phyloP scores from a whole-genome alignment of 2,797 vertebrate genomes.

The Microctenopoma lineatum region DNA sequence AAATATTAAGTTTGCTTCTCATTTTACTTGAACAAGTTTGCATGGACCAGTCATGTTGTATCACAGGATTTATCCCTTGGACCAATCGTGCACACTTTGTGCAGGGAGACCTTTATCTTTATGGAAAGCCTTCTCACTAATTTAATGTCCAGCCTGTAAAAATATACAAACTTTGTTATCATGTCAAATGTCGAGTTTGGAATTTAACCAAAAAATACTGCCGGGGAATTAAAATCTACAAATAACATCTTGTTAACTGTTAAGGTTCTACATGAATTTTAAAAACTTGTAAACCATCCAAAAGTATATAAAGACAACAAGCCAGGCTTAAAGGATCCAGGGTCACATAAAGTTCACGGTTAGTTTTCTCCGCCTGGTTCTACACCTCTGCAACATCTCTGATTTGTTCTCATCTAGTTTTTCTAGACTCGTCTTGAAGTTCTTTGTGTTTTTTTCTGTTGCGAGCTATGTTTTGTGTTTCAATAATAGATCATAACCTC shows the following conservation, averaged over 20 bases:
- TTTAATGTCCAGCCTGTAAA: neutral
- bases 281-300: neutral
- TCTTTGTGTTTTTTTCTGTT: no score
- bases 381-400: neutral
- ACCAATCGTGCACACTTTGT: conserved; percentile 1
- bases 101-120: no score
- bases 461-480: neutral
- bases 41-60: neutral
- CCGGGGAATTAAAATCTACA: neutral
- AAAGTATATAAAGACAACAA: neutral
- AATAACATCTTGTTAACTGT: neutral
- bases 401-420: neutral
- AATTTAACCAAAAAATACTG: neutral
- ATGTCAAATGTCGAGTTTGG: neutral
- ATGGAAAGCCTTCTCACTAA: neutral
- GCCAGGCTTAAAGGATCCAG: neutral
- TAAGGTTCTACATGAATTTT: neutral
- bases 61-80: neutral
- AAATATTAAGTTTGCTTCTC: neutral
- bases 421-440: no score
- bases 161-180: neutral
- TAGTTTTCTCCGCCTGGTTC: no score
- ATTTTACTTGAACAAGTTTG: neutral
- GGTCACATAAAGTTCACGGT: neutral
- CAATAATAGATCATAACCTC: neutral